These are phyloP conservation scores for Oreonectes daqikongensis DNA, from an alignment of 2,797 vertebrate species.

Conservation along the genomic window DNA sequence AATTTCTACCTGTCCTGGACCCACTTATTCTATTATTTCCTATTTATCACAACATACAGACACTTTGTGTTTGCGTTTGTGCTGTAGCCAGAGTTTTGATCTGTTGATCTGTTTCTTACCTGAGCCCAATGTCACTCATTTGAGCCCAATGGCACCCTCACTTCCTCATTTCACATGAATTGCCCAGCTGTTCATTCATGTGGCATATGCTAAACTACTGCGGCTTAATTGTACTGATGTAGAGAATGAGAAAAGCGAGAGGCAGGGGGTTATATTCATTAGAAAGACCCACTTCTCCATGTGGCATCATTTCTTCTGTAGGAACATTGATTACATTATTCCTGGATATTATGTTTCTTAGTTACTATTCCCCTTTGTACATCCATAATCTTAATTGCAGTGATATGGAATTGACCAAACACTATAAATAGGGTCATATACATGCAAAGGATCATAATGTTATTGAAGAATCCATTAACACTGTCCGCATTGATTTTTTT, in stretches of 20 bases:
- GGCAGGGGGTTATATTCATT: slow-evolving; percentile 24
- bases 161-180: too few relatives aligned
- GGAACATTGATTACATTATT: slow-evolving; percentile 25
- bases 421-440: background rate
- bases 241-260: background rate
- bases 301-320: slow-evolving; percentile 13
- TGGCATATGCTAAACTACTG: slow-evolving; percentile 13
- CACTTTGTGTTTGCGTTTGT: background rate
- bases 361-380: background rate
- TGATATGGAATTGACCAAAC: background rate
- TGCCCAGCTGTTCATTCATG: slow-evolving; percentile 9
- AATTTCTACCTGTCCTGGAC: background rate
- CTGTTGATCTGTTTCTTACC: background rate
- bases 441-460: background rate
- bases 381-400: slow-evolving; percentile 19
- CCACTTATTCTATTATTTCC: slow-evolving; percentile 3
- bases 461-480: background rate
- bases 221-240: slow-evolving; percentile 21
- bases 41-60: background rate
- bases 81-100: too few relatives aligned
- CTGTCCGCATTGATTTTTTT: background rate
- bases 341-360: background rate
- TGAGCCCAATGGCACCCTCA: background rate
- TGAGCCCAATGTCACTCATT: background rate
- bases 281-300: slow-evolving; percentile 18